Conservation (phyloP, 2,888 invertebrate species). For the Lamellibrachia satsuma region DNA sequence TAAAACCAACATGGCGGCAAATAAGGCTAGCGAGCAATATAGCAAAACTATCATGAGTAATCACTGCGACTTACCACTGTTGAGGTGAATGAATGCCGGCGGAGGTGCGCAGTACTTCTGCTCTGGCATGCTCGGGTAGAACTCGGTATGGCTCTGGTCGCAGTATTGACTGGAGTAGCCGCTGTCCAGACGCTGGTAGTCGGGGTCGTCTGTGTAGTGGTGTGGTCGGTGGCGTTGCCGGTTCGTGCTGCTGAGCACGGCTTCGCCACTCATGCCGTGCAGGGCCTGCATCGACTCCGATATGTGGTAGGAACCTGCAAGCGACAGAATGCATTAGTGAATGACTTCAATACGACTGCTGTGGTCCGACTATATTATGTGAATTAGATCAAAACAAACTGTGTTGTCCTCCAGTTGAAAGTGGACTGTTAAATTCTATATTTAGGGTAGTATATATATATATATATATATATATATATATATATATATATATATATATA, state of each 20-base stretch:
- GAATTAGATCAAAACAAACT: too few relatives aligned
- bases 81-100: neutral
- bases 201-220: conserved; percentile 58
- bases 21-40: too few relatives aligned
- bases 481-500: too few relatives aligned
- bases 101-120: conserved; percentile 78
- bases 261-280: conserved; percentile 49
- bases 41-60: too few relatives aligned
- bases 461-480: too few relatives aligned
- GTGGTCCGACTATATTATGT: neutral
- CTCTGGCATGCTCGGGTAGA: conserved; percentile 77
- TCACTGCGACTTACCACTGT: neutral
- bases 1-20: too few relatives aligned
- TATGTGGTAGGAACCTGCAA: conserved; percentile 56
- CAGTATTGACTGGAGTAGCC: conserved; percentile 64
- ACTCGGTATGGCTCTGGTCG: conserved; percentile 75
- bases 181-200: conserved; percentile 70
- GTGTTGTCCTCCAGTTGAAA: too few relatives aligned
- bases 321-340: neutral
- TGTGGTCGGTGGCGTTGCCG: conserved; percentile 28
- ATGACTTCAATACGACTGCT: neutral
- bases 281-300: conserved; percentile 63
- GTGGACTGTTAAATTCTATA: too few relatives aligned
- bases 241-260: conserved; percentile 26
- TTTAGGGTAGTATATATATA: too few relatives aligned